Evolutionary conservation across 1,140 invertebrate species (phyloP), one percentile per base, ranked within the genome.

Genomic region (Sycophila sp.): DNA sequence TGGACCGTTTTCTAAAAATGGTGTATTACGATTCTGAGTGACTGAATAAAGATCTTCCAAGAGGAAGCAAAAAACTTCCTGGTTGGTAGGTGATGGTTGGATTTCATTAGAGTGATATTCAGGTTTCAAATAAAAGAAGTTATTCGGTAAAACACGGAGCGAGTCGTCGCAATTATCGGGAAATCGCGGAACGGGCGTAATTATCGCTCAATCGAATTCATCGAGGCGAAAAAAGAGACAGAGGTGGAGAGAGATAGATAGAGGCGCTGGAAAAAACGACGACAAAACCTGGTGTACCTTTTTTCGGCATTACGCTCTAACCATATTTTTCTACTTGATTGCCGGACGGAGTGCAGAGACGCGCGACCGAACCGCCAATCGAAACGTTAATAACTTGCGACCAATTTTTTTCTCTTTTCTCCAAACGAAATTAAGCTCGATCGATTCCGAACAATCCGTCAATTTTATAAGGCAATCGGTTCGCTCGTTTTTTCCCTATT

Each of bases 341-440:
- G 45, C 26, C 42, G 42, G 42, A 22, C 42, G 10, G 24, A 22
- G 19, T 47, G 42, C 19, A 47, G 42, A 8, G 42, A 19, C 19
- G 42, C 2, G 7, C 19, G 7, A n/a, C 42, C n/a, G 6, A 19
- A 19, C 38, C 38, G 15, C 38, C 49, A 11, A 30, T 19, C n/a
- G 4, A 34, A 19, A 19, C 22, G 32, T 28, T 65, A 53, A 65
- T 65, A 65, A 40, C 47, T 53, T 28, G 11, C 32, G 22, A 17
- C 62, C 6, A 17, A n/a, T 45, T 45, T 56, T 42, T 53, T n/a
- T 26, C 49, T 56, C 17, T 51, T 47, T 2, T 47, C 11, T 36
- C 51, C 19, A 55, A 56, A 40, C 51, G 53, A 68, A 68, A 68
- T 68, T 59, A 68, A 68, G 56, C 56, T 60, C 45, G 15, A 60